Evolutionary conservation across 2,888 invertebrate species (phyloP).

Genomic region (Hirtodrosophila alboralis): DNA sequence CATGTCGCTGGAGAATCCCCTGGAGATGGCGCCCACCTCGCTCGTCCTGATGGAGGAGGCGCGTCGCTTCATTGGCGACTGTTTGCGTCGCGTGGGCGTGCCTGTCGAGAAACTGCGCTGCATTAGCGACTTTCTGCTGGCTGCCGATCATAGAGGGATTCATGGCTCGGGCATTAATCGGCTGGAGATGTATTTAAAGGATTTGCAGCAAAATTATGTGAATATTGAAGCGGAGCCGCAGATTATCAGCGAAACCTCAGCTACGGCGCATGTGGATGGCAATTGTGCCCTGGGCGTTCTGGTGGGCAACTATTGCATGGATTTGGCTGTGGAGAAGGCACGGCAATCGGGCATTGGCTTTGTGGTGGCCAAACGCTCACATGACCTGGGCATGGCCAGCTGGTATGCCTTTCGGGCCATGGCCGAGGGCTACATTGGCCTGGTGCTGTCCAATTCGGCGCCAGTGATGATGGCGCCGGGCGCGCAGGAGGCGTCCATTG

Average conservation of each 20-base stretch:
- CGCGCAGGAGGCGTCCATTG: conserved; percentile 27
- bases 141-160: conserved; percentile 58
- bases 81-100: conserved; percentile 47
- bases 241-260: conserved; percentile 39
- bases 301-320: conserved; percentile 63
- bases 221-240: conserved; percentile 42
- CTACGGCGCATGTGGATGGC: conserved; percentile 54
- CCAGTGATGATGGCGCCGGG: conserved; percentile 47
- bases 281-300: conserved; percentile 52
- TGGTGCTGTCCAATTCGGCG: conserved; percentile 49
- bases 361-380: conserved; percentile 57
- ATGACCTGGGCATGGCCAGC: conserved; percentile 59
- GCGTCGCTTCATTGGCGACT: conserved; percentile 61
- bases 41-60: conserved; percentile 51
- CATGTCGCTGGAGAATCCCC: conserved; percentile 2
- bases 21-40: conserved; percentile 24
- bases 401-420: conserved; percentile 60
- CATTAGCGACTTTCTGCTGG: conserved; percentile 49
- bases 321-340: conserved; percentile 59
- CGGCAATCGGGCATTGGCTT: conserved; percentile 47
- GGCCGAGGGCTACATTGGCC: conserved; percentile 37
- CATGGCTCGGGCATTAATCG: conserved; percentile 49
- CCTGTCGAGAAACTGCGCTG: conserved; percentile 36
- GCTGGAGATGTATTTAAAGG: conserved; percentile 48
- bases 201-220: conserved; percentile 38